phyloP scores from a whole-genome alignment of 2,113 vertebrate species.

The Rhizomys pruinosus region DNA sequence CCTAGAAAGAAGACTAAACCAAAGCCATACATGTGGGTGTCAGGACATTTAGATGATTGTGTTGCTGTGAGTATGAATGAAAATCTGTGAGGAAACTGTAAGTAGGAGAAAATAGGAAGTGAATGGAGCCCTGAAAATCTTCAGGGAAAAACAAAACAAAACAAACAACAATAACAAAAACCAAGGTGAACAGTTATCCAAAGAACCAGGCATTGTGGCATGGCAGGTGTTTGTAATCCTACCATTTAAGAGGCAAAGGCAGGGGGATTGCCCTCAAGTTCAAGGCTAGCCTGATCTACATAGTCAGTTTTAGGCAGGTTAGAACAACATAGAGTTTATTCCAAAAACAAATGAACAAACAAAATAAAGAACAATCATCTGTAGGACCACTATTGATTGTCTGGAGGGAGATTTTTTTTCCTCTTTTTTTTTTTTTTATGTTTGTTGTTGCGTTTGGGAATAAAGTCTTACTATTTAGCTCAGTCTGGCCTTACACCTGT shows the following conservation, averaged over 20 bases:
- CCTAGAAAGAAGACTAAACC: not conserved
- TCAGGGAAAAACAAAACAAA: conserved; percentile 21
- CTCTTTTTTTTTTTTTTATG: not conserved
- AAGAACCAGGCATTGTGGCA: not conserved
- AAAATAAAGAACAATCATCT: not conserved
- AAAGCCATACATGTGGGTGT: not conserved
- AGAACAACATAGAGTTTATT: not conserved
- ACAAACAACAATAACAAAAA: too few species aligned
- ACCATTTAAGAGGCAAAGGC: not conserved
- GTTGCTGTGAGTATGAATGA: not conserved
- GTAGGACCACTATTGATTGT: not conserved
- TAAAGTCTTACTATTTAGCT: not conserved
- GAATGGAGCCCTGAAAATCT: conserved; percentile 11
- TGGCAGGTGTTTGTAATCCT: too few species aligned
- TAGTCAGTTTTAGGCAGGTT: not conserved
- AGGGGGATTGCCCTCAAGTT: not conserved
- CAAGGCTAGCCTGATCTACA: not conserved
- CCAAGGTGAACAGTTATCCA: not conserved
- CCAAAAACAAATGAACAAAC: not conserved
- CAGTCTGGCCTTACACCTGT: not conserved
- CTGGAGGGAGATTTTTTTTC: not conserved
- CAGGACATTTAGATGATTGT: not conserved
- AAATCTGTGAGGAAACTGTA: not conserved
- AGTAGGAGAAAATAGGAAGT: not conserved
- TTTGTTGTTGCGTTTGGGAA: not conserved